Base-by-base conservation (phyloP, 2,888 invertebrate genomes). In the Diadegma fenestrale region DNA sequence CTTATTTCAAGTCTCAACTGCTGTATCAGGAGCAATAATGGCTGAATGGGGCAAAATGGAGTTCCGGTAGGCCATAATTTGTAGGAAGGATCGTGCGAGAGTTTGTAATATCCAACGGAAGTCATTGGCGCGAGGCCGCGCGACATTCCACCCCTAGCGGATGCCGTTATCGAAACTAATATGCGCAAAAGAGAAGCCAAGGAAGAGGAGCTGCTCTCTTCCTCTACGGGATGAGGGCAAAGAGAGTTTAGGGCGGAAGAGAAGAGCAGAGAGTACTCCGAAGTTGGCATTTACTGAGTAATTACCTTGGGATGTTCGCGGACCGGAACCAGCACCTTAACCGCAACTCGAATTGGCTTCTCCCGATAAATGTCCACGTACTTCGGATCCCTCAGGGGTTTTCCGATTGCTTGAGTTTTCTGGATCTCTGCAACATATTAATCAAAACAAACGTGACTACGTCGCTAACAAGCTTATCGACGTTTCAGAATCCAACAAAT, bases 291-390 rank as follows among this genome's bases (percentile, higher is more conserved):
- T 83, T 83, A 79, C 69, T 73, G 76, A 84, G 72, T 84, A 87
- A 90, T 93, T 94, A 96, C 96, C 95, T 96, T 97, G 1, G 97
- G 97, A 92, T 97, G 96, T 90, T 97, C 97, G 84, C 96, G 95
- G 33, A 96, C 95, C 0, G 97, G 97, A 37, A 97, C 96, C 87
- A 96, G 93, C 19, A 97, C 97, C 94, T 97, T 96, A n/a, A 96
- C 96, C 14, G 95, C 95, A 43, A 97, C 96, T 90, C 96, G 96
- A 88, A 96, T 95, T 19, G 96, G 96, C 91, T 96, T 96, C 90
- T 97, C 97, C 87, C 96, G 95, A 94, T 96, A 97, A 54, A 97
- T 97, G 93, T 97, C 97, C 30, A 97, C 95, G 93, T 97, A 97
- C 94, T 96, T 96, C 66, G 94, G 95, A 89, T 97, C 97, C 85